phyloP scores from a whole-genome alignment of 2,888 invertebrate genomes.

The Ariolimax columbianus region DNA sequence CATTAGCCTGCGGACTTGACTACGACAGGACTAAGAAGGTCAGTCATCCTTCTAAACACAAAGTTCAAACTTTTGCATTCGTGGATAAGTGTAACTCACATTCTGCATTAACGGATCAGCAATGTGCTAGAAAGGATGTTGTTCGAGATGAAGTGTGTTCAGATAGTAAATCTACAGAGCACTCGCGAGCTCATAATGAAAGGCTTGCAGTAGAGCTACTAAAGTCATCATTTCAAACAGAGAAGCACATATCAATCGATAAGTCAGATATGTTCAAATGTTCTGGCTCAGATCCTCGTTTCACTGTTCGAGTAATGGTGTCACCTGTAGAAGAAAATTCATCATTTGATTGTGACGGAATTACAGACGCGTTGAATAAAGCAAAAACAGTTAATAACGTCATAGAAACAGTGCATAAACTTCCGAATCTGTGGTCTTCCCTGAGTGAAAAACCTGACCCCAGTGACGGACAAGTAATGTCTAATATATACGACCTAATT shows the following conservation, averaged over 20 bases:
- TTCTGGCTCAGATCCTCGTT: conserved; percentile 30
- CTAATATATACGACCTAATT: not conserved
- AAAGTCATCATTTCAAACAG: not conserved
- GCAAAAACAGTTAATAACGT: not conserved
- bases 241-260: not conserved
- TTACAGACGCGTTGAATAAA: not conserved
- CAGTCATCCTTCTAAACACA: not conserved
- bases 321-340: not conserved
- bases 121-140: not conserved
- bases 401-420: not conserved
- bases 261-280: not conserved
- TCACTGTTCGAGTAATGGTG: conserved; percentile 38
- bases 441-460: not conserved
- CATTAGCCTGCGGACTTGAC: conserved; percentile 17
- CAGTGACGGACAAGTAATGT: not conserved
- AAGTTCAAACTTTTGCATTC: not conserved
- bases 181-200: conserved; percentile 12
- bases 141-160: not conserved
- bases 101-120: not conserved
- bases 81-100: conserved; percentile 9
- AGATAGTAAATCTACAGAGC: not conserved
- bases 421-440: not conserved
- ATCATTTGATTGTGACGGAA: not conserved
- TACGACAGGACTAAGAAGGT: not conserved
- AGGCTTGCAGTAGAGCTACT: conserved; percentile 24